A percentile compares a stretch with the other conserved stretches of the same genome.
Evolutionary conservation across 2,888 invertebrate species (phyloP).

Genomic region (Drosophila leonis): DNA sequence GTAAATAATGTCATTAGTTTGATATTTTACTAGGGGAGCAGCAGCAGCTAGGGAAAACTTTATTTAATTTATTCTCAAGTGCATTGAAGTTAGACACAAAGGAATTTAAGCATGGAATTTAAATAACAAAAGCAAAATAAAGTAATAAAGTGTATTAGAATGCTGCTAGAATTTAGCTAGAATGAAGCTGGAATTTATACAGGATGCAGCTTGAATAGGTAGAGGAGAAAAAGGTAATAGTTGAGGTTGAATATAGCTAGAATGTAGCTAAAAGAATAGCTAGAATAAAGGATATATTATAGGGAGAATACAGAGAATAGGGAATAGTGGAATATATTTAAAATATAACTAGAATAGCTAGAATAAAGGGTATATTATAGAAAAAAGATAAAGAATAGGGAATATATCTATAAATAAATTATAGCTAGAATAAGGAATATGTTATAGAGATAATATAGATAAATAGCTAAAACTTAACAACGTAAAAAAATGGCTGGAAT

Average conservation of each 20-base stretch:
- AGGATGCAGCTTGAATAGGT: not conserved
- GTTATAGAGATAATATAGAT: too few relatives aligned
- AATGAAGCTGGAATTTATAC: not conserved
- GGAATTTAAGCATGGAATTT: constrained; percentile 8
- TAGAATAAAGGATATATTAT: not conserved
- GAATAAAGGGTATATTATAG: not conserved
- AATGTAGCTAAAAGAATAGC: not conserved
- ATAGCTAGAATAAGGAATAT: too few relatives aligned
- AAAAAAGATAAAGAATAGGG: too few relatives aligned
- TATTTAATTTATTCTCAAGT: constrained; percentile 11
- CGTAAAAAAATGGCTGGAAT: too few relatives aligned
- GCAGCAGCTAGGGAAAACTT: constrained; percentile 10
- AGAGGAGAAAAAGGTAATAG: too few relatives aligned
- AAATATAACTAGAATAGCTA: not conserved
- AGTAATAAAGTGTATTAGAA: not conserved
- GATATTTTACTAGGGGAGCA: constrained; percentile 3
- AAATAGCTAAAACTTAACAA: too few relatives aligned
- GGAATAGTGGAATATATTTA: too few relatives aligned
- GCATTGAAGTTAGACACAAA: not conserved
- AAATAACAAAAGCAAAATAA: constrained; percentile 6
- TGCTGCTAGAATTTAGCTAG: not conserved
- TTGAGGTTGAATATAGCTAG: too few relatives aligned
- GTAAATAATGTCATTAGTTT: constrained; percentile 63
- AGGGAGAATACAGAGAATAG: too few relatives aligned
- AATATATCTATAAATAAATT: too few relatives aligned